Evolutionary conservation across 2,113 vertebrate species (phyloP).

Genomic region (Gopherus evgoodei): DNA sequence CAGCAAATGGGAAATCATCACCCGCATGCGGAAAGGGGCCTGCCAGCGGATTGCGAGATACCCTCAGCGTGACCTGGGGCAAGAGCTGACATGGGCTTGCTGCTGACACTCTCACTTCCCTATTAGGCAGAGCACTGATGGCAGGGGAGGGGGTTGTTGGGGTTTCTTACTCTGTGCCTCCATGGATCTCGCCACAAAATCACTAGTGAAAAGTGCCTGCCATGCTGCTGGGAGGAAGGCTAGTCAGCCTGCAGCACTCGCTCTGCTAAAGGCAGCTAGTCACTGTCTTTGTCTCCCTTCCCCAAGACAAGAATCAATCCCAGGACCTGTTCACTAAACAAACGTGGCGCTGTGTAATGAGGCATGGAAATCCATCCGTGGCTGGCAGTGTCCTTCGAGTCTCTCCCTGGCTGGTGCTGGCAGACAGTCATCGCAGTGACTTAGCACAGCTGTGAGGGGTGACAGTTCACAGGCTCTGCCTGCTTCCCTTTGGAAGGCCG

Average conservation of each 20-base stretch:
- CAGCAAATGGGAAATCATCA: not conserved
- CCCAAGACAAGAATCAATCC: fast-evolving
- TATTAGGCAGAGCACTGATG: fast-evolving
- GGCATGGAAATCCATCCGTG: not conserved
- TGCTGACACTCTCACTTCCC: fast-evolving
- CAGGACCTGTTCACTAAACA: not conserved
- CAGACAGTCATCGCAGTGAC: not conserved
- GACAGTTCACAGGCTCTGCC: not conserved
- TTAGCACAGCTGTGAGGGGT: fast-evolving
- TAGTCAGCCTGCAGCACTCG: not conserved
- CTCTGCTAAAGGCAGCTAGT: not conserved
- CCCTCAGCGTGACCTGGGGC: not conserved
- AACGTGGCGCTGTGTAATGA: not conserved
- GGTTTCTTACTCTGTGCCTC: not conserved
- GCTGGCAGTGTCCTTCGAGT: slow-evolving; percentile 16
- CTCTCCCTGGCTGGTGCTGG: not conserved
- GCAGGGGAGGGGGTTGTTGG: not conserved
- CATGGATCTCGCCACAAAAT: not conserved
- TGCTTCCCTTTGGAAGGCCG: not conserved
- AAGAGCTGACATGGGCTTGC: not conserved
- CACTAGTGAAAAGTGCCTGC: fast-evolving
- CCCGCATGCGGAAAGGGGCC: not conserved
- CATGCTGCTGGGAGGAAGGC: fast-evolving
- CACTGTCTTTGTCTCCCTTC: not conserved
- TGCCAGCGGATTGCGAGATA: fast-evolving